phyloP scores from a whole-genome alignment of 2,888 invertebrate species.

The Drosophila falleni region DNA sequence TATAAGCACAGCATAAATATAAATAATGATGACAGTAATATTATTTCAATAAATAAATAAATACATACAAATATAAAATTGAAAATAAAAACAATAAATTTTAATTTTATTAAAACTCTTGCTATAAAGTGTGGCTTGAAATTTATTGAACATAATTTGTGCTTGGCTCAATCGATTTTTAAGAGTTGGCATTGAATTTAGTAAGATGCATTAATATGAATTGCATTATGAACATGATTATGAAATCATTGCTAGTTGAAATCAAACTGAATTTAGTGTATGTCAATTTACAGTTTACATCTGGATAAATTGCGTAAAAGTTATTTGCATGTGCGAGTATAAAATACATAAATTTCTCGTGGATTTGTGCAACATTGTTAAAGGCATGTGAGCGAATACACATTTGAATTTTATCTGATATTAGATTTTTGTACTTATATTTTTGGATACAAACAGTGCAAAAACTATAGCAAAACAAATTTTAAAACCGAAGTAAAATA shows the following conservation, averaged over 20 bases:
- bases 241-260: too few relatives aligned
- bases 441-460: conserved; percentile 36
- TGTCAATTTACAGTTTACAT: neutral
- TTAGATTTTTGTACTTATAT: conserved; percentile 15
- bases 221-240: too few relatives aligned
- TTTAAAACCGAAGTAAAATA: neutral
- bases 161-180: conserved; percentile 16
- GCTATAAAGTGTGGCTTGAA: neutral
- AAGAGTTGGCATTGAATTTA: too few relatives aligned
- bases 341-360: neutral
- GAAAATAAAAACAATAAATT: neutral
- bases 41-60: neutral
- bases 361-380: neutral
- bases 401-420: conserved; percentile 19
- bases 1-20: neutral
- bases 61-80: neutral
- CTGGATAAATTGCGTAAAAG: neutral
- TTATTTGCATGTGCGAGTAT: neutral
- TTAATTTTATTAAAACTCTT: neutral
- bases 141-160: neutral
- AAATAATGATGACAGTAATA: too few relatives aligned
- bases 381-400: neutral
- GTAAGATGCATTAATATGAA: too few relatives aligned
- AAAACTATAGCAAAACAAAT: neutral
- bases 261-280: neutral